Base-by-base conservation (phyloP, 2,797 vertebrate species). In the Fistularia commersonii region DNA sequence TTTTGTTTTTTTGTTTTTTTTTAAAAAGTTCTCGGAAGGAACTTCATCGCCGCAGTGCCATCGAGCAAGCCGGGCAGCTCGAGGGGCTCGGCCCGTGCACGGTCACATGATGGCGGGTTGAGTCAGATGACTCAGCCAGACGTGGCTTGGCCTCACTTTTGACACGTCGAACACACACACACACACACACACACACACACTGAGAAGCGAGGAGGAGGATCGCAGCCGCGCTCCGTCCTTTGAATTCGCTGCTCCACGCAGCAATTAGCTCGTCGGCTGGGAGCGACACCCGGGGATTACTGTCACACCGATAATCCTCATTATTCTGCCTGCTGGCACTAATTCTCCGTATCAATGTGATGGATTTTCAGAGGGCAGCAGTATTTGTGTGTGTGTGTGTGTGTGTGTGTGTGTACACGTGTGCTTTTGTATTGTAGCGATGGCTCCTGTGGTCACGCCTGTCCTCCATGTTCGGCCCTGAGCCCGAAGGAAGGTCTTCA, bases 111-210 rank as follows among this genome's bases (percentile, higher is more conserved):
- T 3, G 3, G 36, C 64, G 50, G 57, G 51, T 11, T 1, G 12
- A 60, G 42, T 48, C 52, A 5, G 48, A 65, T 77, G 69, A 78
- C 14, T 66, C 62, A 66, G 33, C 60, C 77, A 78, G 49, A 76
- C 78, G 73, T 75, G 63, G 63, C 39, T 52, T 69, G 59, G 56
- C 64, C 52, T 42, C 23, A 37, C 51, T 9, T 7, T 32, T 59
- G 72, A 80, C 75, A 74, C 64, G 66, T 78, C n/a, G n/a, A n/a
- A n/a, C n/a, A n/a, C n/a, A n/a, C n/a, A n/a, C n/a, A n/a, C n/a
- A n/a, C n/a, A n/a, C n/a, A n/a, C n/a, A n/a, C n/a, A n/a, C 51
- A 51, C 50, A 67, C 45, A 53, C 38, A 51, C n/a, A 11, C 37
- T 36, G 32, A 46, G 38, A 31, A 32, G 7, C n/a, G 36, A 39